A percentile compares a stretch with the other conserved stretches of the same genome.
These are phyloP conservation scores for Choreutis nemorana DNA, from an alignment of 2,888 invertebrate genomes.

Conservation along the genomic window DNA sequence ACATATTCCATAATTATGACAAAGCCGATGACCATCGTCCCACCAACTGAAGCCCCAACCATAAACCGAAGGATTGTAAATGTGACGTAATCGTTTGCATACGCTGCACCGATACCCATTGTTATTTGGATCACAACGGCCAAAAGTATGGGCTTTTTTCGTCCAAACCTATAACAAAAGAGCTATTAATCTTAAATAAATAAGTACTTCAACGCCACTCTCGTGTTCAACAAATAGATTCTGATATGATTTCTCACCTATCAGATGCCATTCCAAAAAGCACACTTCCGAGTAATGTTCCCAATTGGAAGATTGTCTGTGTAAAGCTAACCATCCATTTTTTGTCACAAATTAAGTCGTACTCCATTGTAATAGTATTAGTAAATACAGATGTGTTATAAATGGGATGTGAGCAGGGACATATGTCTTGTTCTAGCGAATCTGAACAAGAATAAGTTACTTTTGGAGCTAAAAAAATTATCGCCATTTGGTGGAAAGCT, in stretches of 20 bases:
- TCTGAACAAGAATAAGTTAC: conserved; percentile 30
- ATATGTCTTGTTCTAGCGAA: conserved; percentile 29
- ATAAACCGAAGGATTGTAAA: conserved; percentile 75
- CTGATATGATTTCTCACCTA: no score
- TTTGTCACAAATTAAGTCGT: conserved; percentile 76
- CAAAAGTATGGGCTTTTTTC: conserved; percentile 74
- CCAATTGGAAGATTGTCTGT: conserved; percentile 79
- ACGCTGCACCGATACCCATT: conserved; percentile 73
- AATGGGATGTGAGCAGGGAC: conserved; percentile 64
- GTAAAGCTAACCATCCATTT: conserved; percentile 72
- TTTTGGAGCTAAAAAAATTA: conserved; percentile 56
- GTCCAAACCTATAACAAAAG: conserved; percentile 70
- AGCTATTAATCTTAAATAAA: neutral
- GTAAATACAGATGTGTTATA: conserved; percentile 73
- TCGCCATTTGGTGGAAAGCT: conserved; percentile 59
- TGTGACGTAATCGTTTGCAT: conserved; percentile 66
- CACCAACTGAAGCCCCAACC: conserved; percentile 79
- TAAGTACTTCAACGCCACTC: neutral
- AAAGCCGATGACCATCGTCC: conserved; percentile 76
- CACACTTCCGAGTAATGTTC: conserved; percentile 76
- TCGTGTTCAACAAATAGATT: neutral
- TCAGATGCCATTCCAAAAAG: conserved; percentile 78
- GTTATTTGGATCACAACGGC: conserved; percentile 76
- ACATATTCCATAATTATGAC: conserved; percentile 73
- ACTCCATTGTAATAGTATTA: conserved; percentile 77